A percentile compares a stretch with the other conserved stretches of the same genome.
Evolutionary conservation across 2,888 invertebrate species (phyloP).

Genomic region (Iphiclides podalirius): DNA sequence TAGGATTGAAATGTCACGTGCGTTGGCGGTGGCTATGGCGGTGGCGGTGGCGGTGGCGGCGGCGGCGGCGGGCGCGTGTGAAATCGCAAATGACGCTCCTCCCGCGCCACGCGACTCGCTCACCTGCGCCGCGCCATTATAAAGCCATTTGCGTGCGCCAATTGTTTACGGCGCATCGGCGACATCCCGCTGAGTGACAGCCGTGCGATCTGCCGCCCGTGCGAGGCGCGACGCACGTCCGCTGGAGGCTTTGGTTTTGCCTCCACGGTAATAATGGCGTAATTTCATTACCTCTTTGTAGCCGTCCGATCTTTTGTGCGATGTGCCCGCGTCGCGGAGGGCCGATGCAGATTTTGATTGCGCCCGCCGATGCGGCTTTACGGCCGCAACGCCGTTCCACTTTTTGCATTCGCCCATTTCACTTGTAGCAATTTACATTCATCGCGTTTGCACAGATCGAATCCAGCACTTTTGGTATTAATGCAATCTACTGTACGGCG

Average conservation of each 20-base stretch:
- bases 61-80: conserved; percentile 28
- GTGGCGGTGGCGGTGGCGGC: conserved; percentile 14
- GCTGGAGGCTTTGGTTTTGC: too few relatives aligned
- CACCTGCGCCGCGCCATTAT: conserved; percentile 20
- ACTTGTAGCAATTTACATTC: background rate
- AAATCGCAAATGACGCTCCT: conserved; percentile 33
- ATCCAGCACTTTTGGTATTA: background rate
- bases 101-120: conserved; percentile 17
- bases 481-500: background rate
- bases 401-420: background rate
- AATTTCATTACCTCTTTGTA: conserved; percentile 21
- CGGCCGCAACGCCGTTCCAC: conserved; percentile 2
- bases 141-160: conserved; percentile 15
- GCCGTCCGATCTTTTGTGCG: conserved; percentile 14
- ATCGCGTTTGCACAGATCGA: background rate
- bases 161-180: conserved; percentile 8
- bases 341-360: conserved; percentile 19
- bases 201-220: background rate
- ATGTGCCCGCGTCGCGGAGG: conserved; percentile 1
- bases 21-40: conserved; percentile 14
- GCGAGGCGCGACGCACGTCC: conserved; percentile 1
- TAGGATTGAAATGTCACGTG: conserved; percentile 8
- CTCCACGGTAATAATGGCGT: conserved; percentile 11
- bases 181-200: background rate
- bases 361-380: conserved; percentile 4